Conservation (phyloP, 2,888 invertebrate genomes). For the Helobdella robusta region DNA sequence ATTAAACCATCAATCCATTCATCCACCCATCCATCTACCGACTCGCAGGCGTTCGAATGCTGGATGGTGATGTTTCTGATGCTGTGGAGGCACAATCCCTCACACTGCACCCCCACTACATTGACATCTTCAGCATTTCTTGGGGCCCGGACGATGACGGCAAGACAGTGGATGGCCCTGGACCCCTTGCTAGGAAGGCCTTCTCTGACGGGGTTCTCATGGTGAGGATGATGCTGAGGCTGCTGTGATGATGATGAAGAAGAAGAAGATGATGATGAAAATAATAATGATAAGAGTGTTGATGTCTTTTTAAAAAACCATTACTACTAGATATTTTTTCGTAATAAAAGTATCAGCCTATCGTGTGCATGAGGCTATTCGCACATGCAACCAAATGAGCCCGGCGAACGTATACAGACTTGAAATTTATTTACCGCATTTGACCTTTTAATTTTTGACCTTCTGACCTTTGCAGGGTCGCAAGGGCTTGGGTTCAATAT, state of each 20-base stretch:
- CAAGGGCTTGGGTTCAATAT: constrained; percentile 86
- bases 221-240: too few relatives aligned
- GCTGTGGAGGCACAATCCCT: constrained; percentile 92
- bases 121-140: constrained; percentile 91
- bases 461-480: constrained; percentile 60
- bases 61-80: constrained; percentile 96
- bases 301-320: too few relatives aligned
- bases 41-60: constrained; percentile 85
- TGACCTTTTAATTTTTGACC: constrained; percentile 4
- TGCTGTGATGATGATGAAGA: constrained; percentile 6
- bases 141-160: constrained; percentile 99
- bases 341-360: too few relatives aligned
- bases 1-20: too few relatives aligned
- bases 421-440: too few relatives aligned
- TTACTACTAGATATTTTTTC: too few relatives aligned
- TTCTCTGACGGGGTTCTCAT: constrained; percentile 80
- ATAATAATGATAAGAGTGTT: neutral
- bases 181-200: constrained; percentile 82
- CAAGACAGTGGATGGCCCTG: constrained; percentile 94
- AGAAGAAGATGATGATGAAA: neutral
- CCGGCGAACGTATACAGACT: too few relatives aligned
- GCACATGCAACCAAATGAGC: too few relatives aligned
- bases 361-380: too few relatives aligned
- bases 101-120: constrained; percentile 85
- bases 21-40: too few relatives aligned